These are phyloP conservation scores for Platycheirus albimanus DNA, from an alignment of 2,888 invertebrate genomes.

Conservation along the genomic window DNA sequence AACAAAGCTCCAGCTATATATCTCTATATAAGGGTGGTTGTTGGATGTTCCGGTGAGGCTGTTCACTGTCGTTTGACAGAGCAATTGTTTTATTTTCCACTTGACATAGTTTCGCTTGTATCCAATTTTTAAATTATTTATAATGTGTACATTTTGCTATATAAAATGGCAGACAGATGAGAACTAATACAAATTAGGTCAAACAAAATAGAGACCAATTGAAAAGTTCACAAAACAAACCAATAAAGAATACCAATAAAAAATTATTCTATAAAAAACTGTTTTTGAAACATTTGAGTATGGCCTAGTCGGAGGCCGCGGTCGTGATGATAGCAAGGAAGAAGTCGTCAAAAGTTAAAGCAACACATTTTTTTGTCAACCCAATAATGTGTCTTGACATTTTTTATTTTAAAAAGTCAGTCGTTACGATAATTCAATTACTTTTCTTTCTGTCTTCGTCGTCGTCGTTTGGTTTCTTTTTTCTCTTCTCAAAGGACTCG, in stretches of 20 bases:
- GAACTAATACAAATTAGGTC: constrained; percentile 26
- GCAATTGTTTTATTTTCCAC: constrained; percentile 55
- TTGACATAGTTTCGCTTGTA: constrained; percentile 37
- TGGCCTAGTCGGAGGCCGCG: no score
- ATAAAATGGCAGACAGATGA: background rate
- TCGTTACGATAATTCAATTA: constrained; percentile 61
- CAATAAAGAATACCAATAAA: constrained; percentile 36
- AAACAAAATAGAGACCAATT: background rate
- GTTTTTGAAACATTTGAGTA: constrained; percentile 3
- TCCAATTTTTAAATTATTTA: background rate
- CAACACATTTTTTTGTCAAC: background rate
- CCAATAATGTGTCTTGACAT: constrained; percentile 10
- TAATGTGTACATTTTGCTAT: background rate
- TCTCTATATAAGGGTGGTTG: constrained; percentile 23
- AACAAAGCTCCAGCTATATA: constrained; percentile 1
- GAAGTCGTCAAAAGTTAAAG: constrained; percentile 4
- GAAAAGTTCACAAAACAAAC: constrained; percentile 23
- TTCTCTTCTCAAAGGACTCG: background rate
- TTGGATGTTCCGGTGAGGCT: background rate
- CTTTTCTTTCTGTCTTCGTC: constrained; percentile 21
- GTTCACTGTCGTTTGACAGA: constrained; percentile 5
- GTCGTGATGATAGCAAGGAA: no score
- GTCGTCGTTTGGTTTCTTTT: constrained; percentile 7
- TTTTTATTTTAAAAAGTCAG: constrained; percentile 45
- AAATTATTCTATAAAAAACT: constrained; percentile 18